phyloP scores from a whole-genome alignment of 2,888 invertebrate genomes.

The Mactromeris polynyma region DNA sequence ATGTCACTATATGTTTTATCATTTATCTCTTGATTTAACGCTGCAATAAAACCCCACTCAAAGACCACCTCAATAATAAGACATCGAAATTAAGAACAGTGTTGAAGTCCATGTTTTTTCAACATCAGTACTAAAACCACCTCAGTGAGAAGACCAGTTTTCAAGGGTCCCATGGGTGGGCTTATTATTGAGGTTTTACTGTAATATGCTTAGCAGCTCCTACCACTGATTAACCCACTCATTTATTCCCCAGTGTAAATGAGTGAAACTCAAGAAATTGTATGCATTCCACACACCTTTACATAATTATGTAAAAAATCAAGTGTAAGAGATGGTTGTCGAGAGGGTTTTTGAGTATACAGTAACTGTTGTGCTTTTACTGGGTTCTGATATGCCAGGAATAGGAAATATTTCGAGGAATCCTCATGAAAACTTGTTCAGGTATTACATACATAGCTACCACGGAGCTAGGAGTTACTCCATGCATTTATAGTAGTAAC shows the following conservation, averaged over 20 bases:
- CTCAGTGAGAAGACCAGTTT: too few relatives aligned
- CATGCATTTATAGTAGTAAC: not conserved
- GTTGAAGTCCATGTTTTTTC: too few relatives aligned
- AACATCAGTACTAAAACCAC: too few relatives aligned
- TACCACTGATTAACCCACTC: not conserved
- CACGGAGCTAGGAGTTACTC: constrained; percentile 2
- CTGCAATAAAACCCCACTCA: too few relatives aligned
- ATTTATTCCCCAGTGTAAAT: not conserved
- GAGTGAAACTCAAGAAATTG: not conserved
- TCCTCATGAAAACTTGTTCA: not conserved
- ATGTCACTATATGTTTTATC: too few relatives aligned
- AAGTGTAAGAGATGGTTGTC: not conserved
- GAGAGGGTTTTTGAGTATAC: not conserved
- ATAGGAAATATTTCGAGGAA: constrained; percentile 3
- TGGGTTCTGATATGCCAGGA: not conserved
- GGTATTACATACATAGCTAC: not conserved
- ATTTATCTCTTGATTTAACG: too few relatives aligned
- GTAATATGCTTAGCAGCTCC: too few relatives aligned
- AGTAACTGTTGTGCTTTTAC: not conserved
- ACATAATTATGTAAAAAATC: not conserved
- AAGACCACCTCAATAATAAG: too few relatives aligned
- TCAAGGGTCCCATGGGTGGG: too few relatives aligned
- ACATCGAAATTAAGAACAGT: too few relatives aligned
- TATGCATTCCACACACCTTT: not conserved
- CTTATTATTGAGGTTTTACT: too few relatives aligned